phyloP scores from a whole-genome alignment of 2,113 vertebrate genomes.

The Blennius ocellaris region DNA sequence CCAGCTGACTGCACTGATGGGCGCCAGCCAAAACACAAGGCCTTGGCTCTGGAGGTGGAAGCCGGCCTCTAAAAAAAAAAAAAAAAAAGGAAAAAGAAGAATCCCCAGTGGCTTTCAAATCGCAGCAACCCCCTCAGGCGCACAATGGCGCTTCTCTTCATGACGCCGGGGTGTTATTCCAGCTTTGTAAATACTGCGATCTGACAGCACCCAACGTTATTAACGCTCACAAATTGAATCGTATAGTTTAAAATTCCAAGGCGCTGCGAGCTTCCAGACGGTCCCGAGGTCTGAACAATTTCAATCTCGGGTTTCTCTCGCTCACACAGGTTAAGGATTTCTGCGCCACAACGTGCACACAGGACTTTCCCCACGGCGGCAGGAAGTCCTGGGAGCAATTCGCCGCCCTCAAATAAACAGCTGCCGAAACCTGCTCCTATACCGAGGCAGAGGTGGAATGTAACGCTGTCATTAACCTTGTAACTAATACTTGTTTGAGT shows the following conservation, averaged over 20 bases:
- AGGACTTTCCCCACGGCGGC: neutral
- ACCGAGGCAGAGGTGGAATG: slow-evolving; percentile 4
- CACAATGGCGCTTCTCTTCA: slow-evolving; percentile 56
- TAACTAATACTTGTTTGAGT: too few species aligned
- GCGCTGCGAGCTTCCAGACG: slow-evolving; percentile 14
- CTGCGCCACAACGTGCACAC: slow-evolving; percentile 13
- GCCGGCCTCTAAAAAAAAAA: slow-evolving; percentile 55
- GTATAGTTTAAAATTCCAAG: slow-evolving; percentile 55
- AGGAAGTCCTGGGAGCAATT: slow-evolving; percentile 6
- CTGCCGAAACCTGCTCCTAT: neutral
- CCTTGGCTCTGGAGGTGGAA: slow-evolving; percentile 48
- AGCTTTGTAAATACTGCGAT: slow-evolving; percentile 80
- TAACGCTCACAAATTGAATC: slow-evolving; percentile 76
- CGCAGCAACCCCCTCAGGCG: slow-evolving; percentile 45
- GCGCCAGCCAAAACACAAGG: slow-evolving; percentile 70
- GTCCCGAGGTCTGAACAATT: slow-evolving; percentile 37
- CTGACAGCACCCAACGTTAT: slow-evolving; percentile 65
- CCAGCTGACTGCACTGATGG: slow-evolving; percentile 66
- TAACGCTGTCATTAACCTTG: neutral
- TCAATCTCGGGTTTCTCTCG: slow-evolving; percentile 47
- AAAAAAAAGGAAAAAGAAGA: too few species aligned
- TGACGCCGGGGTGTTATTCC: slow-evolving; percentile 75
- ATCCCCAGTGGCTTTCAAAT: slow-evolving; percentile 64
- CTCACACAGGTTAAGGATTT: slow-evolving; percentile 37
- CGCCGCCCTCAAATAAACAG: slow-evolving; percentile 10